These are phyloP conservation scores for Distichodus sexfasciatus DNA, from an alignment of 2,797 vertebrate species.

Conservation along the genomic window DNA sequence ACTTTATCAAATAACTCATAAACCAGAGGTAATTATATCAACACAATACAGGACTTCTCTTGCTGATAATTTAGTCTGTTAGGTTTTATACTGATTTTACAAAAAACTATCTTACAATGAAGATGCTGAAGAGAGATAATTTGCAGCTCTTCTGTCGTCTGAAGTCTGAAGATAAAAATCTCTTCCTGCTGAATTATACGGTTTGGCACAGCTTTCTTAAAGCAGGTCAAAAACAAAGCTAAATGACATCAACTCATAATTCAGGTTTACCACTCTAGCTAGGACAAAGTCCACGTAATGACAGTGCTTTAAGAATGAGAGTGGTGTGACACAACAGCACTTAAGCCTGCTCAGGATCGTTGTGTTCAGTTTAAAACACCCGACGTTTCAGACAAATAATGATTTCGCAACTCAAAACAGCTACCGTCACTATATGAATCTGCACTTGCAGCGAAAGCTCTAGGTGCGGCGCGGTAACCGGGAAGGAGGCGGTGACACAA, in stretches of 20 bases:
- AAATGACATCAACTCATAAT: background rate
- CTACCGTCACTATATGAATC: background rate
- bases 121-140: too few relatives aligned
- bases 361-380: too few relatives aligned
- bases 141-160: too few relatives aligned
- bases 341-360: background rate
- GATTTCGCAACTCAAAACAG: background rate
- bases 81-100: too few relatives aligned
- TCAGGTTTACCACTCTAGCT: background rate
- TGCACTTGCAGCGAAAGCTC: background rate
- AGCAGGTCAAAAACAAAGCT: background rate
- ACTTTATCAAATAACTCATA: too few relatives aligned
- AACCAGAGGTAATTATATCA: too few relatives aligned
- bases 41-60: too few relatives aligned
- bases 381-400: background rate
- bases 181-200: background rate
- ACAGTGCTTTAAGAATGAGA: background rate
- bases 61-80: too few relatives aligned
- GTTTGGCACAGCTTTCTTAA: background rate
- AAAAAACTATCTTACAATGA: too few relatives aligned
- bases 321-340: background rate
- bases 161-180: too few relatives aligned
- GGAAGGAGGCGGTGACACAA: too few relatives aligned
- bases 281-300: background rate
- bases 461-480: background rate